Conservation (phyloP, 2,888 invertebrate genomes). For the Scaptomyza tumidula region DNA sequence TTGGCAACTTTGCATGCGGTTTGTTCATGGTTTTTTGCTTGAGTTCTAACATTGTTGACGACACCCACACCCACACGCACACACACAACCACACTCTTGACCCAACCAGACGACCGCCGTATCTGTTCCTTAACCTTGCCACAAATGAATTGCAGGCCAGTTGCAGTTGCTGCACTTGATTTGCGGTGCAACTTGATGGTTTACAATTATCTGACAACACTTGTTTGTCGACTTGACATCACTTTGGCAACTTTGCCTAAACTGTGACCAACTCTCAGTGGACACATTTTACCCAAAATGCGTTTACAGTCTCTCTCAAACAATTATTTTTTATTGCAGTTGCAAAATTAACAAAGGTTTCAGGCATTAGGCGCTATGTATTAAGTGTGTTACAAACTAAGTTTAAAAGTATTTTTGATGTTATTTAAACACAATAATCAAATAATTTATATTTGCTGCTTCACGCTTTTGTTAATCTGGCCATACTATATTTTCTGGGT, state of each 20-base stretch:
- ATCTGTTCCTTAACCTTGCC: constrained; percentile 30
- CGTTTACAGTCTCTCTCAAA: constrained; percentile 4
- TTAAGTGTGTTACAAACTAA: background rate
- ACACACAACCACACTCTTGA: background rate
- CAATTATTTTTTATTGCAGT: background rate
- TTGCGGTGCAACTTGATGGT: constrained; percentile 72
- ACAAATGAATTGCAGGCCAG: constrained; percentile 75
- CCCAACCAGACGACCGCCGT: background rate
- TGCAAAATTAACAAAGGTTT: background rate
- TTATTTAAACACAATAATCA: too few relatives aligned
- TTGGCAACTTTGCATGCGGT: constrained; percentile 76
- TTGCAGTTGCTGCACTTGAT: constrained; percentile 79
- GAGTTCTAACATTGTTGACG: background rate
- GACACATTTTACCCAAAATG: constrained; percentile 13
- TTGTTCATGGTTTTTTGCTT: constrained; percentile 56
- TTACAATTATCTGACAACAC: constrained; percentile 70
- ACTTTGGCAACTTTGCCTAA: constrained; percentile 24
- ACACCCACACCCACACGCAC: too few relatives aligned
- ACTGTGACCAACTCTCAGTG: constrained; percentile 24
- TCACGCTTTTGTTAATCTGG: too few relatives aligned
- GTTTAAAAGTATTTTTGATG: too few relatives aligned
- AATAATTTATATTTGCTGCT: too few relatives aligned
- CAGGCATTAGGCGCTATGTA: background rate
- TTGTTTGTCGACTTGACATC: constrained; percentile 37
- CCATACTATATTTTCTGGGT: too few relatives aligned